Evolutionary conservation across 2,888 invertebrate species (phyloP), one percentile per base, ranked within the genome.

Genomic region (Polyploca ridens): DNA sequence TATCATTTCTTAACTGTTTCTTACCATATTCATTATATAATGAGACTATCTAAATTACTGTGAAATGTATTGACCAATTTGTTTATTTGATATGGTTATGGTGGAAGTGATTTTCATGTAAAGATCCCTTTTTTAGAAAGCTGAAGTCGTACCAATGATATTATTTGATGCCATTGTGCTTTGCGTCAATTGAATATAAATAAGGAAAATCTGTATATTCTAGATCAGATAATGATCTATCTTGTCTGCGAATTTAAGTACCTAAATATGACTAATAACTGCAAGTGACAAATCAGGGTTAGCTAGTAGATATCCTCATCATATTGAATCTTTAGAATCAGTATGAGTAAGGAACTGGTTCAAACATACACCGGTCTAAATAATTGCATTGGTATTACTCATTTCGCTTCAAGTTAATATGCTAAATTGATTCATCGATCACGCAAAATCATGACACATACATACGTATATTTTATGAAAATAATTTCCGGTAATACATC

Each of bases 371-470:
- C 19, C 10, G 3, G 16, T 54, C 54, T 19, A n/a, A 19, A 19
- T 19, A 54, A 54, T 54, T 54, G 19, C 19, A 19, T 5, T 49
- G 49, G 60, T 27, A 66, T 71, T 75, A 77, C 67, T 76, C 77
- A 81, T 68, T 62, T 64, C 72, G 67, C 61, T 46, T 65, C 7
- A 49, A 19, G 19, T 67, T 69, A 70, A 79, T 79, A 79, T 76
- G 68, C 75, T 72, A 71, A 74, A 83, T 86, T 87, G 87, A 87
- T 84, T 90, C 86, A 88, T 83, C 79, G 75, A 77, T 81, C 63
- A 82, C 75, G 79, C 84, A 80, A 83, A 85, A 83, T 84, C 78
- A 85, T 90, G 89, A 87, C 86, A 85, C 85, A 90, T 54, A 19
- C 46, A 6, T 83, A 69, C 77, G 6, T 38, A 38, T 41, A 41